Conservation (phyloP, 2,113 vertebrate species). For the Menura novaehollandiae region DNA sequence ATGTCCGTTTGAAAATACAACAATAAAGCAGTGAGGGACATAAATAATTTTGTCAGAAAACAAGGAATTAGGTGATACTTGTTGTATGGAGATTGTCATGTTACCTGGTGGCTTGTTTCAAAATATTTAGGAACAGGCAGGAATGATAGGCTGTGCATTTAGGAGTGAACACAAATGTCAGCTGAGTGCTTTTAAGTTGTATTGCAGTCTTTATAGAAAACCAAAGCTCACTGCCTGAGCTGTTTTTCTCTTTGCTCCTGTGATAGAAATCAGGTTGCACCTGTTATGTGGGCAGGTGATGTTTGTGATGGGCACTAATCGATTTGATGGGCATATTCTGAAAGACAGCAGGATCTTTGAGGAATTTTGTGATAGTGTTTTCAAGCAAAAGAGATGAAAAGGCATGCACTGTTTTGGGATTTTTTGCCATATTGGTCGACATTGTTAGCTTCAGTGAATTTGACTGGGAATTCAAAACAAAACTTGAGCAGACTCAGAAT, state of each 20-base stretch:
- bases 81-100: background rate
- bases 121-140: background rate
- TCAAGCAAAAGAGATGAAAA: background rate
- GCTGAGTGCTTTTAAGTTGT: background rate
- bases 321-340: background rate
- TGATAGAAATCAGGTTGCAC: background rate
- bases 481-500: conserved; percentile 5
- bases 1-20: background rate
- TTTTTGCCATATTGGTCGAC: background rate
- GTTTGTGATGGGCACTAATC: background rate
- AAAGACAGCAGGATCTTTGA: background rate
- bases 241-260: background rate
- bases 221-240: background rate
- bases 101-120: background rate
- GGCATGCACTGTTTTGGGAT: background rate
- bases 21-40: background rate
- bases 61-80: background rate
- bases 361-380: background rate
- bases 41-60: background rate
- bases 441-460: background rate
- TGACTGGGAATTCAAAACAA: conserved; percentile 7
- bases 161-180: background rate
- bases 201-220: background rate
- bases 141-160: background rate
- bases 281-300: background rate